Base-by-base conservation (phyloP, 2,113 vertebrate genomes). In the Cyanoliseus patagonus region DNA sequence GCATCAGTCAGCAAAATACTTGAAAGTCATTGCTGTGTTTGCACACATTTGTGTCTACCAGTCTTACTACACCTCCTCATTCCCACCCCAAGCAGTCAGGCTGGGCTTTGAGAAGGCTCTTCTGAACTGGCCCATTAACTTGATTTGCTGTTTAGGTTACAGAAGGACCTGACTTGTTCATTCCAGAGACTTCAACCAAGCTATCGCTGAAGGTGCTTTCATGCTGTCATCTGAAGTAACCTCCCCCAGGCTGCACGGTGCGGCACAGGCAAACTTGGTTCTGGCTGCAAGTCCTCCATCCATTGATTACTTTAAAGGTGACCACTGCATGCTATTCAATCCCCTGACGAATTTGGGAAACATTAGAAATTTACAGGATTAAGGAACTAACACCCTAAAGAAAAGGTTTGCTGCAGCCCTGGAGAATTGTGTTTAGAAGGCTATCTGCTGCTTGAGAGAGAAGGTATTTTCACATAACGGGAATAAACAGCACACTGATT, bases 391-490 rank as follows among this genome's bases (percentile, higher is more conserved):
- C 30, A 13, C 61, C 8, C 30, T 75, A 52, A 84, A 66, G 12
- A 51, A 74, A 74, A 73, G 31, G 10, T 73, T 31, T 49, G 5
- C 8, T 41, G 39, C 42, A 81, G 42, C 31, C 68, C 76, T 11
- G 10, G 51, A 72, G 77, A 69, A 25, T 9, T 39, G 19, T 37
- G 9, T 88, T 88, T 41, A 64, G 59, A 69, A 64, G 49, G 33
- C 62, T 81, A 25, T 31, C 24, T 46, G 24, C 11, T 14, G 20
- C 24, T 3, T 27, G n/a, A 63, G 17, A 25, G 30, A 51, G 19
- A 55, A 81, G 9, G 47, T 57, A 19, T 57, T 44, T 57, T n/a
- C 55, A 31, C 13, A 1, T 24, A 52, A 13, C 0, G 0, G 20
- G 25, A 70, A 57, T 52, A 55, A 70, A 35, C 12, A 59, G 39